Evolutionary conservation across 2,797 vertebrate species (phyloP), one percentile per base, ranked within the genome.

Genomic region (Alfaro cultratus): DNA sequence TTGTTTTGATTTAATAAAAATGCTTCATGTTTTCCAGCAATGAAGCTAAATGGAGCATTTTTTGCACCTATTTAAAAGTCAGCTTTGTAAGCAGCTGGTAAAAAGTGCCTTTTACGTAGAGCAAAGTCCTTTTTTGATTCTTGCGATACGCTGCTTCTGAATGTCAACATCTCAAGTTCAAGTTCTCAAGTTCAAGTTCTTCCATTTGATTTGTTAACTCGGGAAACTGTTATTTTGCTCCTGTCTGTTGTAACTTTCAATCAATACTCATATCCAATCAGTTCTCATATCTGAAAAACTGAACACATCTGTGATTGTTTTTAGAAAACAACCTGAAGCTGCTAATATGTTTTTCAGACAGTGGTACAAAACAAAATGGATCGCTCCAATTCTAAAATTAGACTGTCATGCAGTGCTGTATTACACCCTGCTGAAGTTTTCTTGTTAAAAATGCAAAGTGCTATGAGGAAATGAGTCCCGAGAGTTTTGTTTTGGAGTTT

Each of bases 301-400:
- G 71, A 2, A n/a, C 89, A 94, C 94, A 93, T 85, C 87, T 94
- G 86, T 84, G 78, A 86, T 77, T 81, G 86, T 83, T 90, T 92
- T 88, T 91, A 88, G 89, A 85, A 76, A 87, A 83, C 84, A 81
- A 86, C 73, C 84, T 83, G 79, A 80, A 90, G 86, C 90, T 91
- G 82, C 82, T 76, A 73, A 88, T 80, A 74, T 39, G 49, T 87
- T 92, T 53, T 92, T 88, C 88, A 91, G 88, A 91, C 39, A 43
- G 23, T 64, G 83, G 39, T 60, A 83, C 85, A 80, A 83, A 88
- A 87, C 86, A 91, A 64, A 92, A 88, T 29, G 47, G 76, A 82
- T 82, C 80, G 64, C 87, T 83, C 83, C 74, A 76, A 70, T 83
- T 77, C 88, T 94, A 93, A 93, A 94, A 91, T 91, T 91, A 93